These are phyloP conservation scores for Umimayanthus kanabou DNA, from an alignment of 92 coral and sea anemone genomes.

Conservation along the genomic window DNA sequence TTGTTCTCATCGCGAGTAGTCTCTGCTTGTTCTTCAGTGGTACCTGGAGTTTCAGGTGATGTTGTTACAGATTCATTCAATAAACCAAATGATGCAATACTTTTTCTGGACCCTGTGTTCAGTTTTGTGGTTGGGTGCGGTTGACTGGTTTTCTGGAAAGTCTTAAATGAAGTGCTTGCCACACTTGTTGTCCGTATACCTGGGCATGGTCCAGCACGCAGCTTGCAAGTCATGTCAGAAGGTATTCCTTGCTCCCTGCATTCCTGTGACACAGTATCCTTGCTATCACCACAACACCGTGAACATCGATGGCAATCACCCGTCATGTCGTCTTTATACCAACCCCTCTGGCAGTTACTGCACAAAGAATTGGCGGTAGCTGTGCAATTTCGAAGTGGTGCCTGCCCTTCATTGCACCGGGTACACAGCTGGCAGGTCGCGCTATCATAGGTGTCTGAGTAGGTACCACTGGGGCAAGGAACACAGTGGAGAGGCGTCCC, in stretches of 20 bases:
- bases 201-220: background rate
- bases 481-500: slow-evolving; percentile 31
- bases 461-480: slow-evolving; percentile 2
- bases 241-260: slow-evolving; percentile 15
- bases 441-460: slow-evolving; percentile 15
- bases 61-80: background rate
- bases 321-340: slow-evolving; percentile 1
- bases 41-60: background rate
- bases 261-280: background rate
- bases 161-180: background rate
- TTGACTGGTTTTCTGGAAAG: background rate
- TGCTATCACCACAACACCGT: background rate
- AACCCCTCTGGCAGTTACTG: slow-evolving; percentile 6
- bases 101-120: background rate
- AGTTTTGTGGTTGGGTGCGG: background rate
- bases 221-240: background rate
- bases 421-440: slow-evolving; percentile 26
- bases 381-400: background rate
- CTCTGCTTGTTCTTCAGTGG: background rate
- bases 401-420: background rate
- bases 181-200: background rate
- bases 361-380: background rate
- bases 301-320: slow-evolving; percentile 18
- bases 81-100: background rate
- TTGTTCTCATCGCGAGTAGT: background rate